phyloP scores from a whole-genome alignment of 2,797 vertebrate genomes.

The Malurus splendens region DNA sequence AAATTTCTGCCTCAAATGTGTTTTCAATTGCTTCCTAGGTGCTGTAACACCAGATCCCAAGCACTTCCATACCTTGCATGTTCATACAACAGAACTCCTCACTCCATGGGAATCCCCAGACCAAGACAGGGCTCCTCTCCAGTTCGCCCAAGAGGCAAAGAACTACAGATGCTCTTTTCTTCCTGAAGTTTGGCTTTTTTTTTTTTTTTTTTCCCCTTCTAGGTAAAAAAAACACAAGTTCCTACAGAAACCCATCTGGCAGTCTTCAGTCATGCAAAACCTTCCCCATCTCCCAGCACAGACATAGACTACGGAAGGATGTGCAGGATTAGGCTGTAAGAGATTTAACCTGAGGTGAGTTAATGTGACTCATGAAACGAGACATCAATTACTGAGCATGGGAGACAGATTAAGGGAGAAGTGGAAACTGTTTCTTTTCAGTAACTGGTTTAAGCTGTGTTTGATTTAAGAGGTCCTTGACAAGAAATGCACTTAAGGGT shows the following conservation, averaged over 20 bases:
- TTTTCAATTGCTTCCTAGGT: background rate
- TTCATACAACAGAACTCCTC: background rate
- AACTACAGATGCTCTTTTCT: background rate
- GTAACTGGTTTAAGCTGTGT: slow-evolving; percentile 11
- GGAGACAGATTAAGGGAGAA: slow-evolving; percentile 35
- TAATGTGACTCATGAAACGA: slow-evolving; percentile 33
- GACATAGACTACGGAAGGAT: background rate
- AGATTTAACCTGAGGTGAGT: slow-evolving; percentile 23
- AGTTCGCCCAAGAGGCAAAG: background rate
- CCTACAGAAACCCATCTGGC: slow-evolving; percentile 11
- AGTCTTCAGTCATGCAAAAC: background rate
- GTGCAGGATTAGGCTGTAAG: slow-evolving; percentile 30
- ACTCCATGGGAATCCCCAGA: background rate
- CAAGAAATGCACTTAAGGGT: slow-evolving; percentile 29
- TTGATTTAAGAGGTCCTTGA: slow-evolving; percentile 29
- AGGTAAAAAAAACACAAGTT: background rate
- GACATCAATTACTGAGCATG: slow-evolving; percentile 45
- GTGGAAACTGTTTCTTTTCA: slow-evolving; percentile 49
- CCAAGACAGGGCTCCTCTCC: background rate
- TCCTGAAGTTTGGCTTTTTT: background rate
- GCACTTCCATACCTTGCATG: background rate
- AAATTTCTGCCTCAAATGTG: background rate
- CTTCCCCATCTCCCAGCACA: background rate
- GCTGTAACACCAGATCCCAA: background rate
- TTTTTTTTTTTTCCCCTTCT: background rate